phyloP scores from a whole-genome alignment of 2,797 vertebrate genomes.

The Dermochelys coriacea region DNA sequence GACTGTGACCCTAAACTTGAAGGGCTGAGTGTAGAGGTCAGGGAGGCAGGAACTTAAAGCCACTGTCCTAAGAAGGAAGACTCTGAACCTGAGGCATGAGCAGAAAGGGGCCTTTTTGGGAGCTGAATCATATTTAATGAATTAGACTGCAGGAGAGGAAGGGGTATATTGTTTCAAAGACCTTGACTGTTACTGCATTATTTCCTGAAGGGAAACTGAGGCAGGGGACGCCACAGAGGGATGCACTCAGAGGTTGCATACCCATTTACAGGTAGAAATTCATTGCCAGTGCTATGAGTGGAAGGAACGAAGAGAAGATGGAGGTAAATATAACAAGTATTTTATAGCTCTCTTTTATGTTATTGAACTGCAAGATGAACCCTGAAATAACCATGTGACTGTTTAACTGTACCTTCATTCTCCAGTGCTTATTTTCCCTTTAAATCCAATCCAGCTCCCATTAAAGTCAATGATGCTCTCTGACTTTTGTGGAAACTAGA shows the following conservation, averaged over 20 bases:
- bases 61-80: background rate
- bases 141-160: background rate
- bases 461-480: background rate
- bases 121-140: background rate
- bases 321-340: background rate
- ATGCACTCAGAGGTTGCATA: background rate
- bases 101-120: background rate
- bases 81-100: background rate
- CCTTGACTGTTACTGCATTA: background rate
- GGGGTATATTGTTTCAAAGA: background rate
- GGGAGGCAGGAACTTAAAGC: background rate
- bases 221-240: background rate
- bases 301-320: background rate
- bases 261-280: background rate
- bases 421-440: constrained; percentile 5
- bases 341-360: background rate
- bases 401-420: background rate
- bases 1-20: background rate
- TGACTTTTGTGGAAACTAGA: background rate
- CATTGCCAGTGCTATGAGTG: background rate
- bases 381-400: background rate
- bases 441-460: constrained; percentile 17
- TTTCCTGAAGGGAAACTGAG: background rate
- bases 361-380: background rate
- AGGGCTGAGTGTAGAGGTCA: background rate